A percentile compares a stretch with the other conserved stretches of the same genome.
Evolutionary conservation across 2,113 vertebrate genomes (phyloP).

Genomic region (Gymnogyps californianus): DNA sequence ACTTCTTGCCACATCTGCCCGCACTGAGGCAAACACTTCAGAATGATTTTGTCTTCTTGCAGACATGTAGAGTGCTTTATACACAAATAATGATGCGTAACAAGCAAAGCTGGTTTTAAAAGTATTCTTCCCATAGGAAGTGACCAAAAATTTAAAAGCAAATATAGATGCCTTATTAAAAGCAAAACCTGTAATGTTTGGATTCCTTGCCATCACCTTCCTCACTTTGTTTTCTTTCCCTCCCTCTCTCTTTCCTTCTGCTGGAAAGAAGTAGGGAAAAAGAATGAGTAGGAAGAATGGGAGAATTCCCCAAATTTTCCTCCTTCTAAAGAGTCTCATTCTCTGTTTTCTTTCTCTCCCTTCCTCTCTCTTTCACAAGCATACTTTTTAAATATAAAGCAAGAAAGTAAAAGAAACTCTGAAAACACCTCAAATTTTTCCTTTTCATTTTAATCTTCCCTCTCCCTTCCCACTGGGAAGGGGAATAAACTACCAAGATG

Average conservation of each 20-base stretch:
- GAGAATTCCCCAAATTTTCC: not conserved
- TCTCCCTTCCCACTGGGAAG: not conserved
- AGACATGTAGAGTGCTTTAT: not conserved
- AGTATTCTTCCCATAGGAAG: not conserved
- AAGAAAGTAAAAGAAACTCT: not conserved
- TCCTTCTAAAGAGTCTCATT: not conserved
- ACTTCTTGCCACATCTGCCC: not conserved
- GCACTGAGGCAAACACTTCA: not conserved
- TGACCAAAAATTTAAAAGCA: not conserved
- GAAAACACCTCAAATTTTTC: not conserved
- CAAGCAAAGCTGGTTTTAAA: not conserved
- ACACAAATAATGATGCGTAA: fast-evolving
- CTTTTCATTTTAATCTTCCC: not conserved
- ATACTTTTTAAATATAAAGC: not conserved
- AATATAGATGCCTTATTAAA: not conserved
- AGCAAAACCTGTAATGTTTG: not conserved
- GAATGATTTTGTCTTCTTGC: not conserved
- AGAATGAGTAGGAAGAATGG: not conserved
- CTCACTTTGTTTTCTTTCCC: not conserved
- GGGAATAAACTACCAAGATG: not conserved
- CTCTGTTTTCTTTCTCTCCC: not conserved
- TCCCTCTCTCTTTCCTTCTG: not conserved
- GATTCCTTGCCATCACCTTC: not conserved
- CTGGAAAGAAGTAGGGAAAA: not conserved
- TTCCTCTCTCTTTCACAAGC: not conserved